Evolutionary conservation across 64 coral and sea anemone species (phyloP).

Genomic region (Stylophora pistillata): DNA sequence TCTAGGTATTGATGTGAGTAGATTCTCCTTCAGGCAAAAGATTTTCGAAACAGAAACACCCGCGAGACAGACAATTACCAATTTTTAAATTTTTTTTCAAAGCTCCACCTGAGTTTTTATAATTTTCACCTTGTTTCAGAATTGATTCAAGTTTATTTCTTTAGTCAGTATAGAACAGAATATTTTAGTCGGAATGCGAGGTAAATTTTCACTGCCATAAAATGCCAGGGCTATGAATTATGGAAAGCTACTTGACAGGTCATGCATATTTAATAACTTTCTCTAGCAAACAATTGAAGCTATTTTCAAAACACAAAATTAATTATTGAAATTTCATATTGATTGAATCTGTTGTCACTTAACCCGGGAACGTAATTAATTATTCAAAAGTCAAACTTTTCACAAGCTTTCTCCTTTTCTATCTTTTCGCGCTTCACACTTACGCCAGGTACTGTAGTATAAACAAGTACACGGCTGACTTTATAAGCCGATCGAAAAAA

Average conservation of each 20-base stretch:
- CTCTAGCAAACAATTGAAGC: slow-evolving; percentile 75
- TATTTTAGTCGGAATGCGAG: slow-evolving; percentile 4
- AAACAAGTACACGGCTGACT: background rate
- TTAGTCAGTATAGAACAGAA: background rate
- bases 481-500: too few relatives aligned
- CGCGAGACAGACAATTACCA: background rate
- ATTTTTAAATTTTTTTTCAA: background rate
- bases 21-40: background rate
- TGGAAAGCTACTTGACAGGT: slow-evolving; percentile 57
- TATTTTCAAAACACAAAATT: slow-evolving; percentile 68
- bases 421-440: background rate
- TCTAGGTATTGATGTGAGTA: background rate
- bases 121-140: background rate
- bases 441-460: slow-evolving; percentile 22
- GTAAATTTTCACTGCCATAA: slow-evolving; percentile 66
- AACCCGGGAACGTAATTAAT: slow-evolving; percentile 37
- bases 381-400: slow-evolving; percentile 34
- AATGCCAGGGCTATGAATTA: slow-evolving; percentile 73
- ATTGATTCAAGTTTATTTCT: background rate
- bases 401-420: slow-evolving; percentile 8
- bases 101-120: background rate
- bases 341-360: slow-evolving; percentile 80
- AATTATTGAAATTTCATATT: slow-evolving; percentile 89
- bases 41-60: background rate
- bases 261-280: slow-evolving; percentile 59